Conservation (phyloP, 2,797 vertebrate species). For the Propithecus perrieri region DNA sequence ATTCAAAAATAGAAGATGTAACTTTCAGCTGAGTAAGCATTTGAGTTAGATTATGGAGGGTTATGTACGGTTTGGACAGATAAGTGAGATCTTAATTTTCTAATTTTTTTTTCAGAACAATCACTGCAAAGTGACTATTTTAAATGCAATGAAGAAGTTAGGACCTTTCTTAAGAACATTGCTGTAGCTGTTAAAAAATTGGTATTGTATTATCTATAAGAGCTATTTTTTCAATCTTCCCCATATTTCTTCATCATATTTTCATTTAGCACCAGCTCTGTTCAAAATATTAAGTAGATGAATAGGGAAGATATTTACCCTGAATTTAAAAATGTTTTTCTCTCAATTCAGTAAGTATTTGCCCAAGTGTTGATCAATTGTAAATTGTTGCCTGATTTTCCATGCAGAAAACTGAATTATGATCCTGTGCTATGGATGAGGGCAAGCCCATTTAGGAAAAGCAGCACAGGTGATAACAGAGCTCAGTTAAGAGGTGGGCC, state of each 20-base stretch:
- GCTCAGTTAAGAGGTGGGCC: neutral
- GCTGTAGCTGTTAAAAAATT: slow-evolving; percentile 85
- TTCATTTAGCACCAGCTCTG: slow-evolving; percentile 19
- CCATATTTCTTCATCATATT: neutral
- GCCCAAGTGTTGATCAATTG: neutral
- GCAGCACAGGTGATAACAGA: neutral
- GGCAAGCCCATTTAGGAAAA: neutral
- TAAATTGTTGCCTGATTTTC: neutral
- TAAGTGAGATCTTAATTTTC: slow-evolving; percentile 55
- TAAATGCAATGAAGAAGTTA: slow-evolving; percentile 85
- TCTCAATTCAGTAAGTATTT: neutral
- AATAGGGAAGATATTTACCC: neutral
- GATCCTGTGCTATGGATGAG: neutral
- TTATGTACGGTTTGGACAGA: neutral
- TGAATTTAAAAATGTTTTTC: neutral
- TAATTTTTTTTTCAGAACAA: slow-evolving; percentile 80
- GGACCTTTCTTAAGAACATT: slow-evolving; percentile 84
- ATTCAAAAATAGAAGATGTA: slow-evolving; percentile 2
- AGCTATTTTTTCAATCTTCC: neutral
- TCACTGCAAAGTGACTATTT: slow-evolving; percentile 83
- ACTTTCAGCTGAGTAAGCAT: neutral
- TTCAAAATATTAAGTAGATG: neutral
- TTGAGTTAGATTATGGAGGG: neutral
- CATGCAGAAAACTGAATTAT: neutral
- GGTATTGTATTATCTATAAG: slow-evolving; percentile 77